A percentile compares a stretch with the other conserved stretches of the same genome.
phyloP scores from a whole-genome alignment of 35 echinoderm and acorn worm species.

The Ophiothrix spiculata region DNA sequence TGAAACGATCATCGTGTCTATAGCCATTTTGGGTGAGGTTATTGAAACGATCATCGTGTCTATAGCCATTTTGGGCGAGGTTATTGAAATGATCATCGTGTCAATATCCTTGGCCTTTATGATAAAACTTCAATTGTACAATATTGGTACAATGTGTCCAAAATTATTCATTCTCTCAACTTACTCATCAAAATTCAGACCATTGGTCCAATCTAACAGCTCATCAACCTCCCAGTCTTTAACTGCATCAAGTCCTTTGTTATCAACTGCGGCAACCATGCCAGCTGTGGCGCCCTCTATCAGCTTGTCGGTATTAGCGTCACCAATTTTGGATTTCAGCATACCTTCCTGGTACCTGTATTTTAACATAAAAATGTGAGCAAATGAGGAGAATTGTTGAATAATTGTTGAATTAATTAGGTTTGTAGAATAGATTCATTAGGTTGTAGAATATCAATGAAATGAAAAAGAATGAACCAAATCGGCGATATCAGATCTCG shows the following conservation, averaged over 20 bases:
- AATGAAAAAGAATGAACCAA: constrained; percentile 66
- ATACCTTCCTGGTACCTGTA: constrained; percentile 92
- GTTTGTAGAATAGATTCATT: no score
- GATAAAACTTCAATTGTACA: not conserved
- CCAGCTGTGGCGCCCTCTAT: constrained; percentile 80
- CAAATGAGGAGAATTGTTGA: constrained; percentile 76
- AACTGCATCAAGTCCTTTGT: constrained; percentile 51
- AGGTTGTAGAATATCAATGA: no score
- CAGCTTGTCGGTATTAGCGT: constrained; percentile 31
- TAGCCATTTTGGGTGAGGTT: no score
- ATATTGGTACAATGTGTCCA: not conserved
- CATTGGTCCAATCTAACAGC: constrained; percentile 90
- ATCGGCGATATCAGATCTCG: constrained; percentile 48
- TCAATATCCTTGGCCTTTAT: no score
- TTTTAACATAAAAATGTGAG: constrained; percentile 78
- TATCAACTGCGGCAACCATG: constrained; percentile 68
- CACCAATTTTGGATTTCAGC: constrained; percentile 53
- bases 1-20: no score
- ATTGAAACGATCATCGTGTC: no score
- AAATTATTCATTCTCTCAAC: constrained; percentile 10
- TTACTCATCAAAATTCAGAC: constrained; percentile 99
- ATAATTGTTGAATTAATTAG: constrained; percentile 51
- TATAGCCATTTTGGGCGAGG: no score
- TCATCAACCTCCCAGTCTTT: constrained; percentile 99
- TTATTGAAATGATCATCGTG: no score